phyloP scores from a whole-genome alignment of 1,140 invertebrate genomes.

The Ruditapes philippinarum region DNA sequence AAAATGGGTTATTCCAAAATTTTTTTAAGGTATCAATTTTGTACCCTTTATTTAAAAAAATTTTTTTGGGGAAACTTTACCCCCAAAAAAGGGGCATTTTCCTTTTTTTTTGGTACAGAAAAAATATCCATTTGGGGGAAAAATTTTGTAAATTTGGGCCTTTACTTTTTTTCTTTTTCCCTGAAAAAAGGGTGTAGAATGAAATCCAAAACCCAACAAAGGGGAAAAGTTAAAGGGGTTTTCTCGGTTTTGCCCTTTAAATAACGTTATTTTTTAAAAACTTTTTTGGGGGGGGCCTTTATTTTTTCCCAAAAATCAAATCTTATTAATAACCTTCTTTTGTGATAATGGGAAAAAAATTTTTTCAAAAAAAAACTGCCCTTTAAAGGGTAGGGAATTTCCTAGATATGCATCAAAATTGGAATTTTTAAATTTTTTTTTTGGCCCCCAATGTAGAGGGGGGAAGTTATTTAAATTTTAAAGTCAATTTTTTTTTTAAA shows the following conservation, averaged over 20 bases:
- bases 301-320: neutral
- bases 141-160: neutral
- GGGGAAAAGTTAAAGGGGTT: neutral
- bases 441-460: neutral
- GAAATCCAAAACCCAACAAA: too few species aligned
- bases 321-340: neutral
- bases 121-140: neutral
- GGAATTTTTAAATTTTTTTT: neutral
- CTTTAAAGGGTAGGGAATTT: neutral
- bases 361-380: neutral
- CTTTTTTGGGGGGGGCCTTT: neutral
- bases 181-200: neutral
- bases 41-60: neutral
- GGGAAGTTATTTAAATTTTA: neutral
- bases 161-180: neutral
- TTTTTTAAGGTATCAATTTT: neutral
- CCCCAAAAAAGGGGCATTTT: neutral
- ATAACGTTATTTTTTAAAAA: neutral
- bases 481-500: neutral
- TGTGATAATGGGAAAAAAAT: neutral
- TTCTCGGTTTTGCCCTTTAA: neutral
- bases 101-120: neutral
- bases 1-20: neutral
- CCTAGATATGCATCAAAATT: neutral
- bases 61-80: neutral